Base-by-base conservation (phyloP, 2,888 invertebrate species). In the Ophion ellenae region DNA sequence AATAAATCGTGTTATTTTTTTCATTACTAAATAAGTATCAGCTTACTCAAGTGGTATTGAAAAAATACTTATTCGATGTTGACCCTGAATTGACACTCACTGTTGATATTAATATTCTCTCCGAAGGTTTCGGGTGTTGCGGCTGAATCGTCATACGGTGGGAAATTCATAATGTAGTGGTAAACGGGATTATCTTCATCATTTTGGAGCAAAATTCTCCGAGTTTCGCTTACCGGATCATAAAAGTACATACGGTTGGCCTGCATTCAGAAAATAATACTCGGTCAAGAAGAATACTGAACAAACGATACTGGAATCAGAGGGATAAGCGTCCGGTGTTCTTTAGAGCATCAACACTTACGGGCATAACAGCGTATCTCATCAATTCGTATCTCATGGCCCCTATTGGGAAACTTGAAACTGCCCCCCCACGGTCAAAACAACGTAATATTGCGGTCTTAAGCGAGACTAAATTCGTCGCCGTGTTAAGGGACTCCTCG, bases 101-200 rank as follows among this genome's bases (percentile, higher is more conserved):
- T 32, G 32, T 32, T 32, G 32, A 3, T 32, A 32, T 32, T 3
- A 32, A 32, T 32, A 32, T 53, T 1, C 11, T 20, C 32, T 20
- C 81, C 81, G 47, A 89, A 90, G 6, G 76, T 89, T 5, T 84
- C 36, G 81, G 32, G 32, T 32, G 32, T 20, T 10, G 32, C 2
- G 32, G 32, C 28, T 40, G 45, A 90, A 89, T 87, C 40, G 85
- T 86, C 57, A 32, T 32, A 32, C 32, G 32, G 32, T 32, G 32
- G 32, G 32, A 32, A 32, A 1, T 84, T 84, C 10, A 87, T 66
- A n/a, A 84, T 85, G 78, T 88, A 89, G 81, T 88, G 87, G 67
- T 87, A 89, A 57, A 89, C 47, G 6, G 87, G 81, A 9, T 76
- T 28, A 2, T 76, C 10, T 5, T 40, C 75, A 14, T 70, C 79